phyloP scores from a whole-genome alignment of 2,113 vertebrate genomes.

The Hippocampus comes region DNA sequence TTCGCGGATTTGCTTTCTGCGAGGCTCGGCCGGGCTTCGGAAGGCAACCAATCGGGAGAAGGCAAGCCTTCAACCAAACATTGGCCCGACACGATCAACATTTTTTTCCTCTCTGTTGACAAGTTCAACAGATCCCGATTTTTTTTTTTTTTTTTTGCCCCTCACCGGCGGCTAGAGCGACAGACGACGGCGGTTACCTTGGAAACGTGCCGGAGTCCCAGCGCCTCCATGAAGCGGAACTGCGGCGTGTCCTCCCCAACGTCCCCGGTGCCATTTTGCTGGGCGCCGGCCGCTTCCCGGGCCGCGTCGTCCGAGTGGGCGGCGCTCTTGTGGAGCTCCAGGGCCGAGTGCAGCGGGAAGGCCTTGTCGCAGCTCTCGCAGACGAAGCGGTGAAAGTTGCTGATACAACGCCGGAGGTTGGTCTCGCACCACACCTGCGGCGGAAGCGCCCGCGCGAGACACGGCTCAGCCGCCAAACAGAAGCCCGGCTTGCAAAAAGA shows the following conservation, averaged over 20 bases:
- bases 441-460: background rate
- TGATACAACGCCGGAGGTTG: slow-evolving; percentile 88
- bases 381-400: slow-evolving; percentile 90
- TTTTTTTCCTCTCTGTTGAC: no score
- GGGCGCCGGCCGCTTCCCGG: slow-evolving; percentile 49
- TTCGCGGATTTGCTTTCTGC: no score
- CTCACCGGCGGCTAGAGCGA: no score
- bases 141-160: no score
- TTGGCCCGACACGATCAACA: no score
- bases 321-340: slow-evolving; percentile 81
- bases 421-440: slow-evolving; percentile 96
- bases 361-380: slow-evolving; percentile 92
- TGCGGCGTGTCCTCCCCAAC: slow-evolving; percentile 42
- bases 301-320: slow-evolving; percentile 43
- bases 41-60: no score
- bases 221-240: slow-evolving; percentile 80
- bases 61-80: no score
- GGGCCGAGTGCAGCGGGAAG: slow-evolving; percentile 86
- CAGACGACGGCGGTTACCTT: slow-evolving; percentile 27
- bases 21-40: no score
- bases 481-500: background rate
- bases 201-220: slow-evolving; percentile 86
- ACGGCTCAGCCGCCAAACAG: background rate
- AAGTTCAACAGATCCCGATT: no score
- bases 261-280: slow-evolving; percentile 14